Conservation (phyloP, 2,797 vertebrate genomes). For the Fistularia commersonii region DNA sequence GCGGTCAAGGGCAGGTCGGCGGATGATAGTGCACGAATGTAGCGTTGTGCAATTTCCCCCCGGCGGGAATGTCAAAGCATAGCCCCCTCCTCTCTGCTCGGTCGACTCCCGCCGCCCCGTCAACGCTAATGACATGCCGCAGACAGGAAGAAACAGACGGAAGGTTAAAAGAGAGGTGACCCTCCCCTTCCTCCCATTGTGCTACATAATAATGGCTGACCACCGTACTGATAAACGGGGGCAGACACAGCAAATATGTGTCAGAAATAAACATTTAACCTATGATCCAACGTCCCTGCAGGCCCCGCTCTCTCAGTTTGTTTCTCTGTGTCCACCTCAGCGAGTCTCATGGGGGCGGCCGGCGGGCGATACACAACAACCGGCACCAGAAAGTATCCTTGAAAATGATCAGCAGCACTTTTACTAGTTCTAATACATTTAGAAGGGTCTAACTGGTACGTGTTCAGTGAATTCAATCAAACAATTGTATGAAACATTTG, state of each 20-base stretch:
- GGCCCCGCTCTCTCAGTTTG: conserved; percentile 14
- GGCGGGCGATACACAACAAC: no score
- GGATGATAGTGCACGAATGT: conserved; percentile 30
- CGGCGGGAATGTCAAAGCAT: conserved; percentile 26
- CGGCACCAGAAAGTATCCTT: no score
- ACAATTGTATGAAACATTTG: no score
- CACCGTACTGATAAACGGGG: conserved; percentile 25
- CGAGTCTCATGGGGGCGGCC: neutral
- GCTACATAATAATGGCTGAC: neutral
- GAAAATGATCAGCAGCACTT: no score
- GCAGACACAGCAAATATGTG: conserved; percentile 18
- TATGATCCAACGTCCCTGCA: conserved; percentile 19
- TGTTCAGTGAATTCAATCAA: no score
- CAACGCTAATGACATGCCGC: conserved; percentile 43
- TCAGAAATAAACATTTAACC: conserved; percentile 35
- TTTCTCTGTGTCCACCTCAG: conserved; percentile 20
- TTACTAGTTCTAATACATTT: no score
- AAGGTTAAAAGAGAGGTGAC: no score
- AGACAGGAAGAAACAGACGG: conserved; percentile 24
- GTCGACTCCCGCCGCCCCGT: conserved; percentile 47
- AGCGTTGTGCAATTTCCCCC: conserved; percentile 33
- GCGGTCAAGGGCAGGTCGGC: conserved; percentile 44
- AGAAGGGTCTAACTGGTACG: no score
- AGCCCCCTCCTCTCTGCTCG: conserved; percentile 23
- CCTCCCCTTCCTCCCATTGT: no score